phyloP scores from a whole-genome alignment of 2,797 vertebrate genomes.

The Molossus molossus region DNA sequence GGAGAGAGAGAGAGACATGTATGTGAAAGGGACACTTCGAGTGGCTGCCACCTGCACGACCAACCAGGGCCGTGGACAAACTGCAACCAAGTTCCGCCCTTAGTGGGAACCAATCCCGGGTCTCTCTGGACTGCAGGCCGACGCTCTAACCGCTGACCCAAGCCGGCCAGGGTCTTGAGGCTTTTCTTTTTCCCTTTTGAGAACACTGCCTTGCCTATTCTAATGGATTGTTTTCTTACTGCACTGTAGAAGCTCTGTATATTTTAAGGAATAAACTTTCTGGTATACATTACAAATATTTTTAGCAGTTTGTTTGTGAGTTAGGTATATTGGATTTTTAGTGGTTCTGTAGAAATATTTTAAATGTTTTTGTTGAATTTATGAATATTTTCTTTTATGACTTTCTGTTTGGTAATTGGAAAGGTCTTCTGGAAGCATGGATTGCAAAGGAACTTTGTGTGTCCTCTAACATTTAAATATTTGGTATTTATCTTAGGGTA shows the following conservation, averaged over 20 bases:
- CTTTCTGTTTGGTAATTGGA: background rate
- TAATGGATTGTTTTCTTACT: background rate
- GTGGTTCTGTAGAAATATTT: background rate
- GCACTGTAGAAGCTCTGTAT: background rate
- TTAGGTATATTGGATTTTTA: background rate
- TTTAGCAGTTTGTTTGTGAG: background rate
- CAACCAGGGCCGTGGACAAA: no score
- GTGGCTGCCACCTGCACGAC: no score
- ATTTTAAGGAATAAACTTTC: background rate
- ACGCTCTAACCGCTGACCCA: no score
- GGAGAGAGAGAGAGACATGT: no score
- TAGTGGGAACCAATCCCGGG: no score
- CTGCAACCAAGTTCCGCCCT: no score
- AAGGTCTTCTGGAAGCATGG: background rate
- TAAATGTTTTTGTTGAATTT: background rate
- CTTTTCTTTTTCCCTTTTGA: background rate
- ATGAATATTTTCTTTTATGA: conserved; percentile 3
- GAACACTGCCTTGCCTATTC: background rate
- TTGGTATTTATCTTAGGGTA: background rate
- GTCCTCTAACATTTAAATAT: conserved; percentile 21
- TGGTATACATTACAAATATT: background rate
- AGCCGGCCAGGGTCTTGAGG: no score
- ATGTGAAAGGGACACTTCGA: no score
- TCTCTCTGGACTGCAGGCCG: no score
- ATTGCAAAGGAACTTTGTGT: background rate